Conservation (phyloP, 2,888 invertebrate species). For the Spatulosminthurus flaviceps region DNA sequence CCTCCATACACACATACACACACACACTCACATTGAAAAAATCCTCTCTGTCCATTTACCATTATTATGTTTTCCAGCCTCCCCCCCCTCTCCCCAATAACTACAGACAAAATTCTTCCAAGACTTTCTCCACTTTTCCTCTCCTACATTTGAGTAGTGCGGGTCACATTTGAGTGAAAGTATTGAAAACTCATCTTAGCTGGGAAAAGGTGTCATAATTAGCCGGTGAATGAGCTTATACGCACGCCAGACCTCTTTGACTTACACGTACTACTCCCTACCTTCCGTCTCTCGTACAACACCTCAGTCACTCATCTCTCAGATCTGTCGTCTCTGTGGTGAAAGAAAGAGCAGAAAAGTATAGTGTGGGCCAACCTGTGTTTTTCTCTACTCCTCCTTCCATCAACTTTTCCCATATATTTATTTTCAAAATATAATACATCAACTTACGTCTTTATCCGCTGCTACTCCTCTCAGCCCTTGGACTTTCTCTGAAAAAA, state of each 20-base stretch:
- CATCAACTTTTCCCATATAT: too few relatives aligned
- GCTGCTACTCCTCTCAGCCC: too few relatives aligned
- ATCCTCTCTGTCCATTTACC: too few relatives aligned
- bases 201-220: conserved; percentile 28
- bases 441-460: too few relatives aligned
- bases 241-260: conserved; percentile 12
- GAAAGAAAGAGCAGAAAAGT: background rate
- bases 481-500: too few relatives aligned
- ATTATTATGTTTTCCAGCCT: too few relatives aligned
- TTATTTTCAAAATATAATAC: too few relatives aligned
- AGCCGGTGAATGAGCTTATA: conserved; percentile 31
- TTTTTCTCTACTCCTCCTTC: too few relatives aligned
- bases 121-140: background rate
- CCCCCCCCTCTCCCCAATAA: too few relatives aligned
- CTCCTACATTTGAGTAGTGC: background rate
- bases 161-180: background rate
- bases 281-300: background rate
- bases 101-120: too few relatives aligned
- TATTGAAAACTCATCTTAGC: background rate
- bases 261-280: background rate
- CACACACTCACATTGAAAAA: background rate
- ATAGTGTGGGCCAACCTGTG: too few relatives aligned
- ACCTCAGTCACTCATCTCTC: background rate
- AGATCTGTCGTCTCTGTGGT: background rate
- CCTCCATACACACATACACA: background rate